Evolutionary conservation across 2,113 vertebrate species (phyloP).

Genomic region (Barnardius zonarius): DNA sequence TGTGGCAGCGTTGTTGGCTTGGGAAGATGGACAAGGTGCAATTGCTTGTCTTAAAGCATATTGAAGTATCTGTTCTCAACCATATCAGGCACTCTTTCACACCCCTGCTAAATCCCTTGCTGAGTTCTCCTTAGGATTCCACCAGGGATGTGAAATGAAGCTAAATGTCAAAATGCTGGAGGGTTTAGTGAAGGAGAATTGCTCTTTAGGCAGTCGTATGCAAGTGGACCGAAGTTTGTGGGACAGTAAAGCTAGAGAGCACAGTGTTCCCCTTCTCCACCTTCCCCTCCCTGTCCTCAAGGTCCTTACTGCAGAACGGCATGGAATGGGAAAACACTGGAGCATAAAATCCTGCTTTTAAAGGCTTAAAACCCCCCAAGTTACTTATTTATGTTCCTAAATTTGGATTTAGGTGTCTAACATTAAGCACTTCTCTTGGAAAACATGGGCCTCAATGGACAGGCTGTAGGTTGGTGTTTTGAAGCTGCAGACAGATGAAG

Average conservation of each 20-base stretch:
- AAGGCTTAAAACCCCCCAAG: not conserved
- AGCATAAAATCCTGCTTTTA: not conserved
- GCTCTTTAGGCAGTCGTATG: not conserved
- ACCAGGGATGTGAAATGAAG: not conserved
- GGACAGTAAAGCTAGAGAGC: not conserved
- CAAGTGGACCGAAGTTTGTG: not conserved
- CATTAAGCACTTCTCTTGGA: not conserved
- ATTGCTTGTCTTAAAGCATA: not conserved
- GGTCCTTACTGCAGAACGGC: not conserved
- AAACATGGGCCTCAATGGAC: not conserved
- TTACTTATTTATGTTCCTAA: not conserved
- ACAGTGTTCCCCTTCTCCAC: not conserved
- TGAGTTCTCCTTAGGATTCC: not conserved
- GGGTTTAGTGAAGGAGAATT: not conserved
- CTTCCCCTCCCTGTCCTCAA: accelerated
- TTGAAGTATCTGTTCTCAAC: not conserved
- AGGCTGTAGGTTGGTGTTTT: not conserved
- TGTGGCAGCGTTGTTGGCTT: not conserved
- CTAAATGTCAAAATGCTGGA: not conserved
- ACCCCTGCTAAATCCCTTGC: not conserved
- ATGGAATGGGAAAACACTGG: not conserved
- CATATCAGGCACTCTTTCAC: not conserved
- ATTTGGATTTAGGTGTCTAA: not conserved
- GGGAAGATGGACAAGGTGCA: not conserved
- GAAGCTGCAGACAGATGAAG: not conserved